A percentile compares a stretch with the other conserved stretches of the same genome.
Conservation (phyloP, 2,888 invertebrate genomes). For the Coelogynopora nodosa region DNA sequence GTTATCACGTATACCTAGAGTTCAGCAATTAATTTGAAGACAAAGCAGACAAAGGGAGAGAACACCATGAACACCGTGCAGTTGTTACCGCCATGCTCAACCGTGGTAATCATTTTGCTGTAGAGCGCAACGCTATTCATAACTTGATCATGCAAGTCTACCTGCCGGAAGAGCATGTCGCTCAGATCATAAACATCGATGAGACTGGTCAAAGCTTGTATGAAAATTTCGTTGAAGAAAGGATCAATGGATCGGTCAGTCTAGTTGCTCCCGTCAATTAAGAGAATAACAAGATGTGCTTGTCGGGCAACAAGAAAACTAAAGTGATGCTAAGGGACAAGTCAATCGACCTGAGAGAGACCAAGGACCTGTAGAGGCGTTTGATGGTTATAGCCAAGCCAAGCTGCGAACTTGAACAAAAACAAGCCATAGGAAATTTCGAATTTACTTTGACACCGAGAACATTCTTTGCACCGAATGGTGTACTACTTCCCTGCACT, state of each 20-base stretch:
- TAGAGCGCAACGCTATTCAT: constrained; percentile 41
- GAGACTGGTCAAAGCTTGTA: constrained; percentile 47
- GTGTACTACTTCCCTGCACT: not conserved
- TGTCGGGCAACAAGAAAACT: constrained; percentile 41
- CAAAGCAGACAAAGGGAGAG: not conserved
- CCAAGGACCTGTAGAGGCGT: constrained; percentile 41
- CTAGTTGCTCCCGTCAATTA: constrained; percentile 45
- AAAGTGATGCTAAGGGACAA: constrained; percentile 29
- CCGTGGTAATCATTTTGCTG: not conserved
- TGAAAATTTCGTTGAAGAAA: constrained; percentile 46
- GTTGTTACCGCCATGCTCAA: not conserved
- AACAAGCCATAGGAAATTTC: constrained; percentile 36
- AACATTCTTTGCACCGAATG: constrained; percentile 39
- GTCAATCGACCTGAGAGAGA: constrained; percentile 44
- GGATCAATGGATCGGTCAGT: constrained; percentile 47
- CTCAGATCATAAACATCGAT: constrained; percentile 45
- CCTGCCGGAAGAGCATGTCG: constrained; percentile 45
- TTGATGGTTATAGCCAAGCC: constrained; percentile 41
- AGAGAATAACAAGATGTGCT: constrained; percentile 43
- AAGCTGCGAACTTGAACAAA: constrained; percentile 27
- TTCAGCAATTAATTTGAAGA: not conserved
- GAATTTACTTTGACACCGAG: constrained; percentile 39
- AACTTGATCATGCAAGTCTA: constrained; percentile 45
- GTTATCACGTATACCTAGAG: not conserved
- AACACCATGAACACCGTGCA: not conserved